Evolutionary conservation across 2,113 vertebrate genomes (phyloP).

Genomic region (Leptosomus discolor): DNA sequence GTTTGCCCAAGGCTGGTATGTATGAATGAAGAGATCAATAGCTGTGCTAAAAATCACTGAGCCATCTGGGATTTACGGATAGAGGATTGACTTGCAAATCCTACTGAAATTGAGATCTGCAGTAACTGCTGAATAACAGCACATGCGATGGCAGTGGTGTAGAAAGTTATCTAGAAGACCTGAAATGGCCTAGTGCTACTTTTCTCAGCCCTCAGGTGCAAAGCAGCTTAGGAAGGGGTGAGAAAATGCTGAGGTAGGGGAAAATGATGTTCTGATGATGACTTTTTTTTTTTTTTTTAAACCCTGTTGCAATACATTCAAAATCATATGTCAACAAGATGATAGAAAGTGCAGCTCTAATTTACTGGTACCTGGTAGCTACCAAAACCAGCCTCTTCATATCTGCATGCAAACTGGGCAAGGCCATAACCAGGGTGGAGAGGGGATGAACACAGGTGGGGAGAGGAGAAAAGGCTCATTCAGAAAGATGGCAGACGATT

Average conservation of each 20-base stretch:
- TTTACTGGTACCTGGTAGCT: neutral
- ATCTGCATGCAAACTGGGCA: neutral
- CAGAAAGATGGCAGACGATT: neutral
- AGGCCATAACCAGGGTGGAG: accelerated
- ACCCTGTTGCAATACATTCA: neutral
- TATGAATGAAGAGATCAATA: conserved; percentile 43
- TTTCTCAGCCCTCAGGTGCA: neutral
- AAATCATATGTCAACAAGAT: too few species aligned
- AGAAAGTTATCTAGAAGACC: conserved; percentile 43
- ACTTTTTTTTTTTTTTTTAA: neutral
- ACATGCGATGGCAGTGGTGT: neutral
- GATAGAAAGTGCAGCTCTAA: neutral
- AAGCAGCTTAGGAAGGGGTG: neutral
- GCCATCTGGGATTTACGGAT: conserved; percentile 26
- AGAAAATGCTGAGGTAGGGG: neutral
- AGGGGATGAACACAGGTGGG: neutral
- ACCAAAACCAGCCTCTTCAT: neutral
- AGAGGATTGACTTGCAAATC: conserved; percentile 47
- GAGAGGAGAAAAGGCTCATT: neutral
- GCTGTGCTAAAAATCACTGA: conserved; percentile 32
- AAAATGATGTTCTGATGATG: neutral
- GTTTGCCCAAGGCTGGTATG: neutral
- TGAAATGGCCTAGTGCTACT: neutral
- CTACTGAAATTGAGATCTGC: conserved; percentile 4
- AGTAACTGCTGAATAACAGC: neutral